Percentiles rank a stretch among this genome's conserved stretches.
These are phyloP conservation scores for Apocheima hispidaria DNA, from an alignment of 2,888 invertebrate species.

Conservation along the genomic window DNA sequence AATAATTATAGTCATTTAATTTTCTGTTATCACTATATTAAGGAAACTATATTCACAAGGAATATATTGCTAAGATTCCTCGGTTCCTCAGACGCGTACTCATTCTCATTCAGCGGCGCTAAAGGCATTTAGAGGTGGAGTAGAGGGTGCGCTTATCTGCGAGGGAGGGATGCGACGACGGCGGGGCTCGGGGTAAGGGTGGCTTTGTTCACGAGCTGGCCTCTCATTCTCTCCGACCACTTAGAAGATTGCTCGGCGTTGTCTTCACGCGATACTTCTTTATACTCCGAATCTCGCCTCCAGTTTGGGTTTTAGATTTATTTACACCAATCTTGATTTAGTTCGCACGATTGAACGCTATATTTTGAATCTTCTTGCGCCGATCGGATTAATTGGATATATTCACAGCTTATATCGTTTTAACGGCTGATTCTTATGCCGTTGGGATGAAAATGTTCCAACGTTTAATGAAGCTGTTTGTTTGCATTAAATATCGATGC, in stretches of 20 bases:
- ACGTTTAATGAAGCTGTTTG: constrained; percentile 27
- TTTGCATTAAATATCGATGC: constrained; percentile 29
- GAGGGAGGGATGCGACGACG: constrained; percentile 50
- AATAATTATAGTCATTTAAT: constrained; percentile 34
- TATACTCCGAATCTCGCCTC: constrained; percentile 64
- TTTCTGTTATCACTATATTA: constrained; percentile 48
- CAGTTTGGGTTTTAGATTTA: constrained; percentile 69
- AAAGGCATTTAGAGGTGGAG: constrained; percentile 71
- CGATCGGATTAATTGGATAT: constrained; percentile 30
- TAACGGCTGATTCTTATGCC: constrained; percentile 11
- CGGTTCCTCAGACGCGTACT: constrained; percentile 60
- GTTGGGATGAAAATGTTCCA: constrained; percentile 32
- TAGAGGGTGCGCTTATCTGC: constrained; percentile 73
- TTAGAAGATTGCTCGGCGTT: constrained; percentile 82
- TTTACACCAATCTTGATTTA: constrained; percentile 53
- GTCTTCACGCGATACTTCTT: constrained; percentile 75
- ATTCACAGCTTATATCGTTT: constrained; percentile 20
- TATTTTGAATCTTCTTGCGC: constrained; percentile 33
- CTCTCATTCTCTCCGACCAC: constrained; percentile 73
- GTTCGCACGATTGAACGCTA: constrained; percentile 49
- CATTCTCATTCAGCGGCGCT: constrained; percentile 67
- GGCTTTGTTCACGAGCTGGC: constrained; percentile 68
- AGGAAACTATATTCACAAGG: constrained; percentile 59
- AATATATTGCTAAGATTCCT: constrained; percentile 65
- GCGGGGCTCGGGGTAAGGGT: constrained; percentile 52